Evolutionary conservation across 2,888 invertebrate species (phyloP).

Genomic region (Scaptodrosophila latifasciaeformis): DNA sequence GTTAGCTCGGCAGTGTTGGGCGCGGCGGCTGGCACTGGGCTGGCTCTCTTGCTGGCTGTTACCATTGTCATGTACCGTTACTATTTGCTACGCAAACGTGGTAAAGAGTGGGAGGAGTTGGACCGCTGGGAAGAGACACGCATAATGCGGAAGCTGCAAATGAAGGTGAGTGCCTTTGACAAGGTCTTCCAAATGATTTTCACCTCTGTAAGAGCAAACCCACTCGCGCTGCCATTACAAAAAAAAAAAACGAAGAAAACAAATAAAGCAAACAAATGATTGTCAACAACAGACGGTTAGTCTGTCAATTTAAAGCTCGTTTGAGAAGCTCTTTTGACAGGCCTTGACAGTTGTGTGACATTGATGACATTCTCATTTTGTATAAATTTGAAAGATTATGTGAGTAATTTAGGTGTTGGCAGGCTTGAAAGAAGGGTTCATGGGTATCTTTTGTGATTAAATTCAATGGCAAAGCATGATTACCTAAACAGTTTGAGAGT

Average conservation of each 20-base stretch:
- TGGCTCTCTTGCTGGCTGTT: conserved; percentile 80
- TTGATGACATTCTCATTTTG: too few species aligned
- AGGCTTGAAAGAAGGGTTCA: neutral
- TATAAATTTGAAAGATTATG: too few species aligned
- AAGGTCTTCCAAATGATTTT: neutral
- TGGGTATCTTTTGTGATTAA: too few species aligned
- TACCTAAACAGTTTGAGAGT: neutral
- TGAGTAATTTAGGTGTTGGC: too few species aligned
- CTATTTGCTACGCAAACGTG: conserved; percentile 78
- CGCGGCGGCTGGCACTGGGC: conserved; percentile 81
- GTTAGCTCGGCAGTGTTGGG: conserved; percentile 82
- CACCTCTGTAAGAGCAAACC: neutral
- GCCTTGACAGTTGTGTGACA: neutral
- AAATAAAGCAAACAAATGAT: too few species aligned
- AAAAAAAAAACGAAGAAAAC: neutral
- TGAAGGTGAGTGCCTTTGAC: conserved; percentile 65
- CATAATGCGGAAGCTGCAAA: conserved; percentile 72
- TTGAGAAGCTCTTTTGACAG: conserved; percentile 1
- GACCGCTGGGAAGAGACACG: conserved; percentile 77
- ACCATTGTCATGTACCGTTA: conserved; percentile 82
- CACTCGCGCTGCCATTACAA: conserved; percentile 1
- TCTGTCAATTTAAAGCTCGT: neutral
- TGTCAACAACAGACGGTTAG: neutral
- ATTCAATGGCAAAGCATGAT: neutral
- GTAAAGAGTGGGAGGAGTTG: conserved; percentile 79